A percentile compares a stretch with the other conserved stretches of the same genome.
Conservation (phyloP, 2,113 vertebrate species). For the Noctilio leporinus region DNA sequence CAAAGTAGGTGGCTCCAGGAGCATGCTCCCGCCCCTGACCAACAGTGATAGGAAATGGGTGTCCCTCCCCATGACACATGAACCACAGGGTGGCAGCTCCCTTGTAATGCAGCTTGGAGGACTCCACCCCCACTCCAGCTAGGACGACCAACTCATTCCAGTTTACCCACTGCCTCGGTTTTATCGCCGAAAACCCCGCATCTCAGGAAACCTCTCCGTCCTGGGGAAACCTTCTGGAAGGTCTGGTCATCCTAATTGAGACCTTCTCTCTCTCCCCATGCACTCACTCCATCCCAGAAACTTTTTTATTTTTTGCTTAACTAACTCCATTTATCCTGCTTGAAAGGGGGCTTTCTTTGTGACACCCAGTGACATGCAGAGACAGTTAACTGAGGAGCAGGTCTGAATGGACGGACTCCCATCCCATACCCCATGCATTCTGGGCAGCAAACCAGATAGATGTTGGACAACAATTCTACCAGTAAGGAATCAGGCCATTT, state of each 20-base stretch:
- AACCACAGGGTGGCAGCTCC: neutral
- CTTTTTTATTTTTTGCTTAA: neutral
- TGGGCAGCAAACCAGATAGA: neutral
- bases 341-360: neutral
- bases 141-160: neutral
- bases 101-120: neutral
- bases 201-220: neutral
- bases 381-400: neutral
- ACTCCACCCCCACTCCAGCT: neutral
- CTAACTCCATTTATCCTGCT: neutral
- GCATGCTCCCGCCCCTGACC: neutral
- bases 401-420: neutral
- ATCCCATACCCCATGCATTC: neutral
- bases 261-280: neutral
- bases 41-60: neutral
- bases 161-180: neutral
- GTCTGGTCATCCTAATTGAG: neutral
- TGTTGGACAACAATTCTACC: neutral
- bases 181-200: neutral
- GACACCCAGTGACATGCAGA: neutral
- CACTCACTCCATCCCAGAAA: neutral
- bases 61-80: neutral
- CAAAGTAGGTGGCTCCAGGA: neutral
- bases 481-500: neutral
- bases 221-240: neutral